Conservation (phyloP, 2,888 invertebrate genomes). For the Aspidiotus destructor region DNA sequence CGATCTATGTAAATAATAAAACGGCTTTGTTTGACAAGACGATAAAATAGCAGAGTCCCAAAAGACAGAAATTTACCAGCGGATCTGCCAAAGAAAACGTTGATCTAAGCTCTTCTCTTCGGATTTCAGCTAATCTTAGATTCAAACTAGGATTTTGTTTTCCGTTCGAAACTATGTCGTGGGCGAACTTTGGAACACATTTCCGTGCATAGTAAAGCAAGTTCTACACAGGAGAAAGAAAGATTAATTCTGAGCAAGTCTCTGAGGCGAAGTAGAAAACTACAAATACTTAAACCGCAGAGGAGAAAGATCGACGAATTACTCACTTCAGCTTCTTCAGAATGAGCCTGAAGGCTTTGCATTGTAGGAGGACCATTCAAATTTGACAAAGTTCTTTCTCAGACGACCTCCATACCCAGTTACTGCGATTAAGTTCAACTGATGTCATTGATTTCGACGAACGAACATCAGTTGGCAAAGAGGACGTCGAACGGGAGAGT, state of each 20-base stretch:
- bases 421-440: no score
- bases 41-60: slow-evolving; percentile 21
- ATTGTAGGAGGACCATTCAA: slow-evolving; percentile 50
- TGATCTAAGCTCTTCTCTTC: slow-evolving; percentile 26
- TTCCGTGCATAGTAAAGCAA: slow-evolving; percentile 26
- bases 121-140: slow-evolving; percentile 27
- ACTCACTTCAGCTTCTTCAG: slow-evolving; percentile 57
- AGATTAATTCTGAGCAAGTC: neutral
- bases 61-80: neutral
- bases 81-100: slow-evolving; percentile 26
- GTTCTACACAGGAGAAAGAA: slow-evolving; percentile 12
- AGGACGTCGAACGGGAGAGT: no score
- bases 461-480: no score
- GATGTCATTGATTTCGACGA: no score
- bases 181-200: slow-evolving; percentile 17
- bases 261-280: neutral
- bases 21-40: neutral
- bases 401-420: slow-evolving; percentile 5
- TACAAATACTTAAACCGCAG: no score
- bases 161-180: slow-evolving; percentile 11
- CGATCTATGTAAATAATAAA: slow-evolving; percentile 38
- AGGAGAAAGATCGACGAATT: neutral
- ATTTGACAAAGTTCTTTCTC: slow-evolving; percentile 23
- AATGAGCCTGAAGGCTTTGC: slow-evolving; percentile 58
- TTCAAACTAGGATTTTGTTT: slow-evolving; percentile 18